These are phyloP conservation scores for Drosophila nigrodunni DNA, from an alignment of 1,140 invertebrate genomes.

Conservation along the genomic window DNA sequence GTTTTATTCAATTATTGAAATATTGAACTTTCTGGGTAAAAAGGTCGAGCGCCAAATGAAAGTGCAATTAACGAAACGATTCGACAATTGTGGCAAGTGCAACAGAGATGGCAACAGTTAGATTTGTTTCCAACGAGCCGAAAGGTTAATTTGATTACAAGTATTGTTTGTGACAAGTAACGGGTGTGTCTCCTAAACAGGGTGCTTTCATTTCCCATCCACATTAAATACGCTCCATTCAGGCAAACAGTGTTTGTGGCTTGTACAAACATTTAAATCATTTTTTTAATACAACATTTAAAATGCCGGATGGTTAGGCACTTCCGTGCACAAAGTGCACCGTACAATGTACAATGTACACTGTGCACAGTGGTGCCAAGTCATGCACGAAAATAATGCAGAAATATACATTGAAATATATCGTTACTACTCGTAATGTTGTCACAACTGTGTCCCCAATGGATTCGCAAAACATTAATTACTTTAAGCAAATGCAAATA, in stretches of 20 bases:
- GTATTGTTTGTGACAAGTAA: conserved; percentile 8
- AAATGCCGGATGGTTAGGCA: conserved; percentile 57
- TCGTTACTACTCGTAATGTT: background rate
- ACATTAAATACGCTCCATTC: conserved; percentile 1
- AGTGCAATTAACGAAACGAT: conserved; percentile 73
- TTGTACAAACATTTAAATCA: conserved; percentile 2
- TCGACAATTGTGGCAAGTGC: conserved; percentile 39
- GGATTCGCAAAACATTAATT: conserved; percentile 50
- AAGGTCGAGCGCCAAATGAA: conserved; percentile 61
- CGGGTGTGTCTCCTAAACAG: conserved; percentile 32
- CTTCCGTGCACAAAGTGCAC: conserved; percentile 26
- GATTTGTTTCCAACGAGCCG: conserved; percentile 8
- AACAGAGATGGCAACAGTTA: conserved; percentile 26
- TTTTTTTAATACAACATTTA: conserved; percentile 25
- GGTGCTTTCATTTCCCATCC: conserved; percentile 27
- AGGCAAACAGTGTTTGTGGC: background rate
- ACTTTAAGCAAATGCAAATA: conserved; percentile 55
- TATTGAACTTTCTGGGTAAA: conserved; percentile 65
- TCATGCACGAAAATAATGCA: conserved; percentile 48
- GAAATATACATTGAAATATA: background rate
- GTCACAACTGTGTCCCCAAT: conserved; percentile 15
- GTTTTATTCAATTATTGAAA: conserved; percentile 77
- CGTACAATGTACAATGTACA: conserved; percentile 31
- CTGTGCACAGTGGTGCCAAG: conserved; percentile 45
- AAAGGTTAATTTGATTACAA: conserved; percentile 78